phyloP scores from a whole-genome alignment of 2,797 vertebrate species.

The Parotocinclus haroldoi region DNA sequence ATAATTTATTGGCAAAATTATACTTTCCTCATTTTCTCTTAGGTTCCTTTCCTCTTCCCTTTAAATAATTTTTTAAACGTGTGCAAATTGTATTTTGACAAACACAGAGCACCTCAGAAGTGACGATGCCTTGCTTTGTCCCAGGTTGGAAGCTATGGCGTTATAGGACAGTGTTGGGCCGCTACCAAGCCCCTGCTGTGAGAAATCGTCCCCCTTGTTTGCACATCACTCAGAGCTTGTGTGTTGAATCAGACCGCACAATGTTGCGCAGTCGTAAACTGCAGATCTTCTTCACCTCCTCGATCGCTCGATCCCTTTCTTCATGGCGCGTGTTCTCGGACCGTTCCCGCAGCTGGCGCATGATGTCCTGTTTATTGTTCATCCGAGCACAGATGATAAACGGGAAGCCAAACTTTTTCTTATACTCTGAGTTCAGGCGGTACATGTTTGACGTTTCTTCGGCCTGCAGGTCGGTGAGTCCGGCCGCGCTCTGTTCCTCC shows the following conservation, averaged over 20 bases:
- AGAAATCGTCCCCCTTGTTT: no score
- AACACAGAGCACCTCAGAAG: no score
- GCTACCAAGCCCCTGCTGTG: no score
- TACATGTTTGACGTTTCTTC: slow-evolving; percentile 56
- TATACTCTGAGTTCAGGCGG: slow-evolving; percentile 73
- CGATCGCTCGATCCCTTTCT: slow-evolving; percentile 68
- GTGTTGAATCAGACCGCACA: slow-evolving; percentile 28
- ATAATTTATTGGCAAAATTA: no score
- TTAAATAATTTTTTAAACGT: no score
- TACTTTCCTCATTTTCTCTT: no score
- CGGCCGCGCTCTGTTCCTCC: slow-evolving; percentile 71
- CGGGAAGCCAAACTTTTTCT: slow-evolving; percentile 76
- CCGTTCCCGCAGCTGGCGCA: slow-evolving; percentile 63
- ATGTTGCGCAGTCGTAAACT: slow-evolving; percentile 68
- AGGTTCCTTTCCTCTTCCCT: no score
- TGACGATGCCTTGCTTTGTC: no score
- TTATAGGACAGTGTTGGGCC: no score
- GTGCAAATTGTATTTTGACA: no score
- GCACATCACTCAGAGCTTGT: slow-evolving; percentile 39
- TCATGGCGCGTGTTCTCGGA: slow-evolving; percentile 47
- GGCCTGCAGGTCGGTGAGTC: slow-evolving; percentile 60
- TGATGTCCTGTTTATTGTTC: slow-evolving; percentile 61
- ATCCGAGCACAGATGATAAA: slow-evolving; percentile 79
- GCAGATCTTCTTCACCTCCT: slow-evolving; percentile 81
- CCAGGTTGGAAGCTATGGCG: no score